A percentile compares a stretch with the other conserved stretches of the same genome.
Evolutionary conservation across 2,888 invertebrate genomes (phyloP).

Genomic region (Erebia epiphron): DNA sequence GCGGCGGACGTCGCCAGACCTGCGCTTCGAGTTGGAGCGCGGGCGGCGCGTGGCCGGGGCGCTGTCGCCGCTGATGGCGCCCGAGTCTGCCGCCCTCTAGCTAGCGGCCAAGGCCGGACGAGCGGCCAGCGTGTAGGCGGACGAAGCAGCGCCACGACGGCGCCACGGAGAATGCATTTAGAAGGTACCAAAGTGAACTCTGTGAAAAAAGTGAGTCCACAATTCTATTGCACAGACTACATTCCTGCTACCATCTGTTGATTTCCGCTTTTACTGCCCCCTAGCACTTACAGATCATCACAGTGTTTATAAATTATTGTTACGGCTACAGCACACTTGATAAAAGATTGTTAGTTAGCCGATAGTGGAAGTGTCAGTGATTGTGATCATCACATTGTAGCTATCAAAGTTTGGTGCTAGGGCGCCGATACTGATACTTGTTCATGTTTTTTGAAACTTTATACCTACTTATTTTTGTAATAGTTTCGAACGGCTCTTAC

Average conservation of each 20-base stretch:
- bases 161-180: conserved; percentile 60
- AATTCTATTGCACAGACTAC: conserved; percentile 55
- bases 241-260: conserved; percentile 56
- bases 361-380: background rate
- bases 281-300: background rate
- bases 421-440: conserved; percentile 43
- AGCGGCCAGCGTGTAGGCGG: conserved; percentile 74
- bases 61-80: conserved; percentile 90
- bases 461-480: conserved; percentile 71
- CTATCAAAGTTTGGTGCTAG: background rate
- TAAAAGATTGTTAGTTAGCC: background rate
- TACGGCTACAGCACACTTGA: background rate
- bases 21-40: conserved; percentile 92
- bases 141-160: conserved; percentile 50
- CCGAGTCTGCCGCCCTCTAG: conserved; percentile 89
- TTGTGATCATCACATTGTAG: background rate
- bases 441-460: conserved; percentile 70
- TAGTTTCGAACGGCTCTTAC: conserved; percentile 54
- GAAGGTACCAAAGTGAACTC: conserved; percentile 71
- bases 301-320: background rate
- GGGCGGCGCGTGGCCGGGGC: conserved; percentile 90
- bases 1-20: conserved; percentile 85
- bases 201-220: conserved; percentile 58
- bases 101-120: conserved; percentile 68
- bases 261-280: conserved; percentile 49